Conservation (phyloP, 2,797 vertebrate species). For the Dermochelys coriacea region DNA sequence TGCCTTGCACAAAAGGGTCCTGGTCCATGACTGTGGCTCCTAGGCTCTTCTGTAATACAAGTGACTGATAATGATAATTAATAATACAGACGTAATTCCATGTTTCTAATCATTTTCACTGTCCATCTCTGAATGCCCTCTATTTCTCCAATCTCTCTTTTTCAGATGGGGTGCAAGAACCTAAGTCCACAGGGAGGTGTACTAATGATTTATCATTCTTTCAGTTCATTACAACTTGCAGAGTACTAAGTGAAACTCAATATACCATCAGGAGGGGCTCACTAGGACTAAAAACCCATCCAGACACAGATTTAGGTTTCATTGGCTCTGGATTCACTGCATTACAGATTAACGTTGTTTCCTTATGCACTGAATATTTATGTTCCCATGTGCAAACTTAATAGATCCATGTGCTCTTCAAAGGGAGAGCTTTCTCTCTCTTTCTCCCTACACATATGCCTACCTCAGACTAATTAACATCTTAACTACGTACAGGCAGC, state of each 20-base stretch:
- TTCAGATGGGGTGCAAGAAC: background rate
- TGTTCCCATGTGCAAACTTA: background rate
- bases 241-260: background rate
- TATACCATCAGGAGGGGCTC: background rate
- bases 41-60: background rate
- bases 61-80: background rate
- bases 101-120: background rate
- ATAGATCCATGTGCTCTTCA: background rate
- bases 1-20: background rate
- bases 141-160: background rate
- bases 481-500: background rate
- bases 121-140: background rate
- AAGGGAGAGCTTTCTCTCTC: background rate
- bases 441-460: background rate
- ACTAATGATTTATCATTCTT: background rate
- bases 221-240: background rate
- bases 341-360: background rate
- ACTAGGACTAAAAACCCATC: background rate
- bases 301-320: background rate
- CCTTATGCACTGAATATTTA: background rate
- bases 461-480: background rate
- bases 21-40: background rate
- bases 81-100: background rate
- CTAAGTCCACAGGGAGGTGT: background rate
- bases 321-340: background rate